Evolutionary conservation across 2,113 vertebrate genomes (phyloP).

Genomic region (Cyrtonyx montezumae): DNA sequence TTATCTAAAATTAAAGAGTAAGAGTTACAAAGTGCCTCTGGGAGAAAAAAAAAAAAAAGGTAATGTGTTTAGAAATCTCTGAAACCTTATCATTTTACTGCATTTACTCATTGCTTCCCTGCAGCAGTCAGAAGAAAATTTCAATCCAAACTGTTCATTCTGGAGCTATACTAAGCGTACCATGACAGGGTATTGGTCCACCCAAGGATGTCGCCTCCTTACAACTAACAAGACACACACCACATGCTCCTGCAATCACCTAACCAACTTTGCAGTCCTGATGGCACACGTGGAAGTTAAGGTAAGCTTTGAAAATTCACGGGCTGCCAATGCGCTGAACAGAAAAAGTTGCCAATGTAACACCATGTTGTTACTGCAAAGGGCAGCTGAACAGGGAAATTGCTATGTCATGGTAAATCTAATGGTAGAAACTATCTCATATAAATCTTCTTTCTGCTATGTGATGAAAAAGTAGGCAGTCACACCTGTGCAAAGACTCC

Average conservation of each 20-base stretch:
- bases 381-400: background rate
- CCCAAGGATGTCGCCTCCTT: slow-evolving; percentile 94
- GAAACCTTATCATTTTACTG: slow-evolving; percentile 55
- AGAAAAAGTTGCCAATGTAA: background rate
- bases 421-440: background rate
- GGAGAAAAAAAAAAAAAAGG: background rate
- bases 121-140: slow-evolving; percentile 97
- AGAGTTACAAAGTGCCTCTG: background rate
- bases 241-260: slow-evolving; percentile 96
- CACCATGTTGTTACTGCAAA: background rate
- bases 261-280: slow-evolving; percentile 97
- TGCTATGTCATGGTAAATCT: background rate
- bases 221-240: slow-evolving; percentile 95
- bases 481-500: background rate
- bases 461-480: background rate
- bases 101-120: slow-evolving; percentile 50
- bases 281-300: slow-evolving; percentile 99
- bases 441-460: background rate
- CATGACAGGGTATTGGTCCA: slow-evolving; percentile 97
- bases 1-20: slow-evolving; percentile 14
- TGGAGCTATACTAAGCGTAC: slow-evolving; percentile 97
- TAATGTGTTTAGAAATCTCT: background rate
- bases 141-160: slow-evolving; percentile 99
- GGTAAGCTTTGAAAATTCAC: slow-evolving; percentile 76
- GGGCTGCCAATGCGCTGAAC: background rate